Evolutionary conservation across 2,888 invertebrate genomes (phyloP).

Genomic region (Himalopsyche japonica): DNA sequence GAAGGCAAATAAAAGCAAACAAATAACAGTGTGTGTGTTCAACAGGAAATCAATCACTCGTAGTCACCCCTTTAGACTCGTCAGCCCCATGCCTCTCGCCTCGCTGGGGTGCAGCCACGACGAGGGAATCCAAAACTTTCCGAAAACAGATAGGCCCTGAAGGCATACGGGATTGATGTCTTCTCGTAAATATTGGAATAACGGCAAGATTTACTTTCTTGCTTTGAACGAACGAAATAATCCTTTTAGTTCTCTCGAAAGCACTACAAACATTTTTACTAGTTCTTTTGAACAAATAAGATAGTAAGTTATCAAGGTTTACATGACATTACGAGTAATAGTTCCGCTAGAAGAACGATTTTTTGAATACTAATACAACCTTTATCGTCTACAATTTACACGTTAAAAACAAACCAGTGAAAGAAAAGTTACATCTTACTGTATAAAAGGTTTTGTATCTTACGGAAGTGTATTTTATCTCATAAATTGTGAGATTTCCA

Average conservation of each 20-base stretch:
- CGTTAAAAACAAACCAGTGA: no score
- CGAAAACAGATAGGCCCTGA: not conserved
- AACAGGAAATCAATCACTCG: constrained; percentile 27
- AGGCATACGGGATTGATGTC: not conserved
- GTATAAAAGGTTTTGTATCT: no score
- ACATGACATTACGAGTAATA: not conserved
- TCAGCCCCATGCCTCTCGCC: not conserved
- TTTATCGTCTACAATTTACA: no score
- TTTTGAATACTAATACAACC: no score
- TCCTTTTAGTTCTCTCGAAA: not conserved
- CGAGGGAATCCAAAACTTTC: not conserved
- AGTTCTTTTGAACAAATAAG: not conserved
- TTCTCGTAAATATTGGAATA: not conserved
- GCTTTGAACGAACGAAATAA: not conserved
- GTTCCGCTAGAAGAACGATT: no score
- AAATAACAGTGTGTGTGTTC: not conserved
- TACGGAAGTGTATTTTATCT: no score
- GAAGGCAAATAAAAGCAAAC: constrained; percentile 18
- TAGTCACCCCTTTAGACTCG: not conserved
- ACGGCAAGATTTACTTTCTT: not conserved
- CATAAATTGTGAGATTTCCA: no score
- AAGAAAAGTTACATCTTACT: no score
- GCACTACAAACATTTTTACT: not conserved
- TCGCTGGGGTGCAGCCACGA: not conserved
- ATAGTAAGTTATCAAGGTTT: not conserved